phyloP scores from a whole-genome alignment of 2,888 invertebrate species.

The Mimachlamys varia region DNA sequence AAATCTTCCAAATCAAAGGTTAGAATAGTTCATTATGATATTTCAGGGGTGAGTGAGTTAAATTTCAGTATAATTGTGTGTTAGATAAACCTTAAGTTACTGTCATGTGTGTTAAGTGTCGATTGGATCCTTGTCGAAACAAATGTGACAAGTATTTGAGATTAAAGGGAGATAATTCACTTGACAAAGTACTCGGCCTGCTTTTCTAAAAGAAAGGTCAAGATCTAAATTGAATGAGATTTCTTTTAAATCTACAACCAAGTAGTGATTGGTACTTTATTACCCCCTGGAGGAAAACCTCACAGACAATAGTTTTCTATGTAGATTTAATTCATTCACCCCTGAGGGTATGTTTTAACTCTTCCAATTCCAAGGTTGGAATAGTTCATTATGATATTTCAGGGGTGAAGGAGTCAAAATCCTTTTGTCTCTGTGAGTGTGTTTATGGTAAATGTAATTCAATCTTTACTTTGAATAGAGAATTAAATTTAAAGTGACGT shows the following conservation, averaged over 20 bases:
- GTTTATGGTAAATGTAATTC: background rate
- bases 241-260: constrained; percentile 19
- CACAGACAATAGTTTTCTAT: background rate
- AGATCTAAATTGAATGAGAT: background rate
- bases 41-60: no score
- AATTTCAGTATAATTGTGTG: no score
- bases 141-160: background rate
- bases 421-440: background rate
- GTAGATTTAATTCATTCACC: no score
- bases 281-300: background rate
- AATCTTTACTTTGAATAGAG: background rate
- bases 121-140: background rate
- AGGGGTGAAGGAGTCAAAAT: no score
- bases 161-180: background rate
- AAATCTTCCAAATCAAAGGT: no score
- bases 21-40: no score
- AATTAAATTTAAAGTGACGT: background rate
- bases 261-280: background rate
- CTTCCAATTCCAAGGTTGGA: no score
- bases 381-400: no score
- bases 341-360: no score
- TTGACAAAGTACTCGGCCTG: background rate
- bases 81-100: no score
- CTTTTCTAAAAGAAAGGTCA: background rate
- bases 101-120: background rate